Percentiles rank a stretch among this genome's conserved stretches.
Evolutionary conservation across 2,797 vertebrate genomes (phyloP).

Genomic region (Podarcis lilfordi): DNA sequence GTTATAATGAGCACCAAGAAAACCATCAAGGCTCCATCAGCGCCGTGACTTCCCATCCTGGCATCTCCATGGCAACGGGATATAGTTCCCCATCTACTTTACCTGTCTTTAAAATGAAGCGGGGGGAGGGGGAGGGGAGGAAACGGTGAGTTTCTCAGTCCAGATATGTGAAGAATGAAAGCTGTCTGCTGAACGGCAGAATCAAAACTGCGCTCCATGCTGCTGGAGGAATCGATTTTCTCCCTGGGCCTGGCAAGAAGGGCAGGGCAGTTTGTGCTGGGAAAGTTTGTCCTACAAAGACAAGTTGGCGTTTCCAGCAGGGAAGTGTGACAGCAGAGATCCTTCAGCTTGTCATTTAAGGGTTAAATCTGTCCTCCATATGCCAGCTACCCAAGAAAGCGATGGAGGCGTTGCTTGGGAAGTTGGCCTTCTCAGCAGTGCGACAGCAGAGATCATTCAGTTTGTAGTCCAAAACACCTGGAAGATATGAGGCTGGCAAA

Average conservation of each 20-base stretch:
- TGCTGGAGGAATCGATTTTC: background rate
- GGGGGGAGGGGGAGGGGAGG: too few species aligned
- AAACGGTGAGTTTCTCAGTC: slow-evolving; percentile 50
- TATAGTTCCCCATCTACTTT: slow-evolving; percentile 59
- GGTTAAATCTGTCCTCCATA: too few species aligned
- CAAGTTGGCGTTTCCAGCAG: background rate
- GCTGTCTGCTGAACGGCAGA: background rate
- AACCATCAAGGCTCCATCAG: slow-evolving; percentile 69
- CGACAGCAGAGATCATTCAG: too few species aligned
- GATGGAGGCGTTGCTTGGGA: too few species aligned
- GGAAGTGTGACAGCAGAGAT: too few species aligned
- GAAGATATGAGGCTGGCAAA: background rate
- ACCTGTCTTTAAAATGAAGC: slow-evolving; percentile 19
- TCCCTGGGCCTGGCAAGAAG: background rate
- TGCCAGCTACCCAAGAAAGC: too few species aligned
- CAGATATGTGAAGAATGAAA: slow-evolving; percentile 46
- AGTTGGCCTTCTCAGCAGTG: too few species aligned
- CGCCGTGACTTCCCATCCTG: slow-evolving; percentile 61
- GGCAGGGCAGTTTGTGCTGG: background rate
- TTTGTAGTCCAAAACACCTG: background rate
- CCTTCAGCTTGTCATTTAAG: too few species aligned
- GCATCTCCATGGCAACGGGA: slow-evolving; percentile 72
- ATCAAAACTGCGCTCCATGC: background rate
- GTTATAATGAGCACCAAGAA: slow-evolving; percentile 71
- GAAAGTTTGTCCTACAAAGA: background rate